phyloP scores from a whole-genome alignment of 2,797 vertebrate species.

The Pangasius sanitwongsei region DNA sequence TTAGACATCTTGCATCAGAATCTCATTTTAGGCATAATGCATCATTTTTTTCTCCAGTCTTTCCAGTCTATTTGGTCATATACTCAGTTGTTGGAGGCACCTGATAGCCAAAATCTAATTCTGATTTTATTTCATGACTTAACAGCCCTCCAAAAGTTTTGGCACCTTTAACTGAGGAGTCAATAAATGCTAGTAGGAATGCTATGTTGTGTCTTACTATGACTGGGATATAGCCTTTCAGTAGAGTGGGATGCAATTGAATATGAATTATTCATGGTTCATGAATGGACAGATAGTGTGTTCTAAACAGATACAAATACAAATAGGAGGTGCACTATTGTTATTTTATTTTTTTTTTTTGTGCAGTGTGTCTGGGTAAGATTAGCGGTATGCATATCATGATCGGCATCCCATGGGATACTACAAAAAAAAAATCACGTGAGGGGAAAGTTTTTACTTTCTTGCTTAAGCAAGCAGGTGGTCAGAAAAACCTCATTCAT shows the following conservation, averaged over 20 bases:
- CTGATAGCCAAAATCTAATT: not conserved
- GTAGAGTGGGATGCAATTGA: no score
- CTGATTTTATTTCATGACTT: not conserved
- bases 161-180: not conserved
- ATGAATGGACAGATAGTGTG: not conserved
- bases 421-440: not conserved
- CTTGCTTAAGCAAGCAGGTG: not conserved
- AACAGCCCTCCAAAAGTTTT: not conserved
- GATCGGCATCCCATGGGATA: not conserved
- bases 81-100: not conserved
- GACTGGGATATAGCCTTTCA: not conserved
- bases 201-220: not conserved
- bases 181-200: not conserved
- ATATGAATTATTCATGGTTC: not conserved
- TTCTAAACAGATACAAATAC: not conserved
- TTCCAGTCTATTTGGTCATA: conserved; percentile 34
- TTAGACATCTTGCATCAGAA: conserved; percentile 55
- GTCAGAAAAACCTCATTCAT: not conserved
- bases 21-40: conserved; percentile 48
- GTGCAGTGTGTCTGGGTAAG: not conserved
- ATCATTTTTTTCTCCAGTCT: conserved; percentile 36
- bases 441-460: not conserved
- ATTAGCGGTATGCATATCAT: not conserved
- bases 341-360: not conserved
- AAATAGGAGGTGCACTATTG: not conserved